Evolutionary conservation across 2,113 vertebrate species (phyloP), one percentile per base, ranked within the genome.

Genomic region (Xenopus laevis): DNA sequence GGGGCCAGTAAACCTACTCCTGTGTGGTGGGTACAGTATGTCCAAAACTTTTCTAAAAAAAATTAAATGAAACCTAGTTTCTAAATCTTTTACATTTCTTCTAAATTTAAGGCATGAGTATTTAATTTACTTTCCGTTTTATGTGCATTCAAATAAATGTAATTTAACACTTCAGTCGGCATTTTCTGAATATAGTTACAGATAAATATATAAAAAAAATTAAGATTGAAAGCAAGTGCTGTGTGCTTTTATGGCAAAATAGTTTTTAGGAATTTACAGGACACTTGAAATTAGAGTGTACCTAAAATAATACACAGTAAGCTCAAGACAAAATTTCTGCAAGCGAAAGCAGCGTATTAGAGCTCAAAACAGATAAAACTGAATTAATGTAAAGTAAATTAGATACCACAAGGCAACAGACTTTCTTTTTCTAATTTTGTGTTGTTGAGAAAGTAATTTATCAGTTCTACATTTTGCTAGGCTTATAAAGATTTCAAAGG

Each of bases 281-380:
- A 20, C 11, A 61, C 65, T 68, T 61, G 46, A 68, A 33, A 74
- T 74, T 15, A 61, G 61, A 68, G 72, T 68, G 18, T 23, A 50
- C 47, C 17, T 57, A 16, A 52, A 62, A 63, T 46, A 61, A 16
- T 50, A 74, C n/a, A n/a, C n/a, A n/a, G n/a, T n/a, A n/a, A 7
- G 53, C 21, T 45, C 13, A 50, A 45, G 50, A 65, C 23, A 72
- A 47, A 60, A 68, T 67, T 74, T 74, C 72, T 74, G 72, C 72
- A 74, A 74, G 72, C 68, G 65, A 74, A 74, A 72, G 71, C 71
- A 72, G 71, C 20, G 13, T 72, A 72, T 72, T 72, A 65, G 47
- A 55, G 71, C 15, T 52, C 30, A 57, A 16, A 64, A 65, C 40
- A 68, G 72, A 74, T 74, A 74, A 74, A 68, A 68, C 64, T 30